Evolutionary conservation across 2,888 invertebrate species (phyloP), one percentile per base, ranked within the genome.

Genomic region (Laspeyria flexula): DNA sequence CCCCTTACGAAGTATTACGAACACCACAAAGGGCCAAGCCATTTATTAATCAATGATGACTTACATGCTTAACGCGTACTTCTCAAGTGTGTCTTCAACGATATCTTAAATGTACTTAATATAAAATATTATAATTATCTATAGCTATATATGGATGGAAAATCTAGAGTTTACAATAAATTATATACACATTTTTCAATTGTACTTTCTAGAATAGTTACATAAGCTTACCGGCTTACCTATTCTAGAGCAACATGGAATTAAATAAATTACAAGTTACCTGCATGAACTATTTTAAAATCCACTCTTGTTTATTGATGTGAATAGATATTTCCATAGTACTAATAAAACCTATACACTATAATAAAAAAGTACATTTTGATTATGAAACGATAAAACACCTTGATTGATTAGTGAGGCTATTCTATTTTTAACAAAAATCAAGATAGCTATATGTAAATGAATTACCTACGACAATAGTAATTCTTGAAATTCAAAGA

Each of bases 31-130:
- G 73, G 67, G 71, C 75, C 68, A 71, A 68, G 75, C 77, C 77
- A 82, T 79, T 75, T 79, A 84, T 86, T 86, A 86, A 88, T 85
- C 85, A 83, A 81, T 83, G 78, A 85, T 78, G 82, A 75, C 73
- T 77, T 71, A 64, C 54, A 62, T 71, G 64, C 72, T 71, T 60
- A 67, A 43, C 57, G 56, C 38, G 47, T 11, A 29, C 12, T 40
- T 51, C 38, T 54, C 51, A 37, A 49, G 37, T 51, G n/a, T 38
- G 33, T 55, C 63, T 62, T 60, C 61, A 50, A 46, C 60, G 47
- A 58, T 47, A n/a, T 11, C 30, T 38, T 58, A 37, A 54, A 35
- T 47, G 21, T 12, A 41, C 27, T 46, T 3, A 21, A n/a, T n/a
- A n/a, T n/a, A n/a, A n/a, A n/a, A n/a, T n/a, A n/a, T n/a, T n/a